A percentile compares a stretch with the other conserved stretches of the same genome.
Evolutionary conservation across 2,888 invertebrate species (phyloP).

Genomic region (Gastracanthus pulcherrimus): DNA sequence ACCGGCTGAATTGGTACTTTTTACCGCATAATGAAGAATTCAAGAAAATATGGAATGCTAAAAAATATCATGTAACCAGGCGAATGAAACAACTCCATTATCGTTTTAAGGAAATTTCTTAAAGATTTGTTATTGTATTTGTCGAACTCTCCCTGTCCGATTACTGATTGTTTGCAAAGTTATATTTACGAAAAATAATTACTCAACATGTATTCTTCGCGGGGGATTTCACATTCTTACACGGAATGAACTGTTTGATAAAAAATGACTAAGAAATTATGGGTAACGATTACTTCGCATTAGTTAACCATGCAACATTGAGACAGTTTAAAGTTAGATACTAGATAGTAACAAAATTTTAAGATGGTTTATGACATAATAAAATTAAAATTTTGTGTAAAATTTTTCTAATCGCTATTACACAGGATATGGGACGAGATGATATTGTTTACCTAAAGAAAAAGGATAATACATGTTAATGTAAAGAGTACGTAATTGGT

Average conservation of each 20-base stretch:
- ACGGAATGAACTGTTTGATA: background rate
- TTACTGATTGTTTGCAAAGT: background rate
- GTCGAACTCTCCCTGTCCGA: background rate
- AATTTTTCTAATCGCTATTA: too few species aligned
- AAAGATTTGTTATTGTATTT: conserved; percentile 11
- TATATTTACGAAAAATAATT: conserved; percentile 15
- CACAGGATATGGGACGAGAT: too few species aligned
- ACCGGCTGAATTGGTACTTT: background rate
- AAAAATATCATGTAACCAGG: background rate
- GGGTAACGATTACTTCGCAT: background rate
- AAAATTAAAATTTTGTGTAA: too few species aligned
- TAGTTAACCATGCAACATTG: background rate
- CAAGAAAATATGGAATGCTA: background rate
- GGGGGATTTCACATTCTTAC: background rate
- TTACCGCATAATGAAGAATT: background rate
- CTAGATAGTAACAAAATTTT: too few species aligned
- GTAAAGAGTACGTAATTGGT: too few species aligned
- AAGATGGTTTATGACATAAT: too few species aligned
- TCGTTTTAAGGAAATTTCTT: background rate
- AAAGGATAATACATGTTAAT: too few species aligned
- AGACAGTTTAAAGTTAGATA: too few species aligned
- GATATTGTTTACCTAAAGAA: too few species aligned
- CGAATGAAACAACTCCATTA: background rate
- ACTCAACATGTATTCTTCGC: conserved; percentile 9
- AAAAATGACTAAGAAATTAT: background rate